Percentiles rank a stretch among this genome's conserved stretches.
Conservation (phyloP, 2,888 invertebrate species). For the Lamellibrachia satsuma region DNA sequence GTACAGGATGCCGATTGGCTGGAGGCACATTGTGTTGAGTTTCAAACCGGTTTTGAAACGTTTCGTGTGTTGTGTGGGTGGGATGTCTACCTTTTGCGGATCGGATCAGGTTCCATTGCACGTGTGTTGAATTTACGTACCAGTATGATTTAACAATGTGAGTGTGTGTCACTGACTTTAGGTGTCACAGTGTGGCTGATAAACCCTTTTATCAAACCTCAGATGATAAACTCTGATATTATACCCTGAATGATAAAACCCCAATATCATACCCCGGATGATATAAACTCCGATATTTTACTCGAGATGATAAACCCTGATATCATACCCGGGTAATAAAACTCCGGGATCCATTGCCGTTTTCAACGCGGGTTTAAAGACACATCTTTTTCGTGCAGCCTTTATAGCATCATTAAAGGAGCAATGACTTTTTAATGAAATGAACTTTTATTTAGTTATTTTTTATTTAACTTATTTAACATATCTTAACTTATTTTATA, state of each 20-base stretch:
- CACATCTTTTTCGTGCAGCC: too few relatives aligned
- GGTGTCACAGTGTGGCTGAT: not conserved
- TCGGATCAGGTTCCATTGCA: not conserved
- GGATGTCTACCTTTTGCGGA: not conserved
- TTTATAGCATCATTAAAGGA: too few relatives aligned
- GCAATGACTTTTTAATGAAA: too few relatives aligned
- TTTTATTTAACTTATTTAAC: too few relatives aligned
- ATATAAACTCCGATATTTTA: too few relatives aligned
- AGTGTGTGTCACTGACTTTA: not conserved
- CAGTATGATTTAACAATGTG: not conserved
- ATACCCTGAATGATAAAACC: not conserved
- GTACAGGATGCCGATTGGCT: not conserved
- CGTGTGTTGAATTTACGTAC: not conserved
- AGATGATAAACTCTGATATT: not conserved
- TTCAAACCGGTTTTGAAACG: not conserved
- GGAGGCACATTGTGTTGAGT: not conserved
- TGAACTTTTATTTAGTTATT: too few relatives aligned
- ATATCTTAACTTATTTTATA: too few relatives aligned
- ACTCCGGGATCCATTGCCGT: too few relatives aligned
- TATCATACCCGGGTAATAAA: too few relatives aligned
- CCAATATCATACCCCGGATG: not conserved
- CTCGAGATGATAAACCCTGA: too few relatives aligned
- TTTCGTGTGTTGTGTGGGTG: not conserved
- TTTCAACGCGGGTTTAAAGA: too few relatives aligned
- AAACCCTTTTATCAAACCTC: not conserved